Percentiles rank a stretch among this genome's conserved stretches.
These are phyloP conservation scores for Epinotia demarniana DNA, from an alignment of 2,888 invertebrate species.

Conservation along the genomic window DNA sequence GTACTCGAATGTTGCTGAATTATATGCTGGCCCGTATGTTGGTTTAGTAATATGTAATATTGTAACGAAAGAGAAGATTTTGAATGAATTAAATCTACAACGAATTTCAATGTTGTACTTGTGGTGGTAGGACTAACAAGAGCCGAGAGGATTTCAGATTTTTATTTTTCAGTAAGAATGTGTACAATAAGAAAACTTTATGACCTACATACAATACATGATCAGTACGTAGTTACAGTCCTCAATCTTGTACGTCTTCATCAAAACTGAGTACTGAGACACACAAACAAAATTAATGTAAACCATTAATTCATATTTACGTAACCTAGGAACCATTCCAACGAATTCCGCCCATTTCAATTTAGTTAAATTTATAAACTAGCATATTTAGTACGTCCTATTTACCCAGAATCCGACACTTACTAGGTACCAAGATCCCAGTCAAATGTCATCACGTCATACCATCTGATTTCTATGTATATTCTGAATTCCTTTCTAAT, in stretches of 20 bases:
- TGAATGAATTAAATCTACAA: too few relatives aligned
- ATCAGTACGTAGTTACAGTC: neutral
- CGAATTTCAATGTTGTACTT: too few relatives aligned
- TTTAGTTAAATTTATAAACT: conserved; percentile 1
- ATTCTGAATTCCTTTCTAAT: neutral
- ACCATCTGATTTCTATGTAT: conserved; percentile 9
- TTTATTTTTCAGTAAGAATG: neutral
- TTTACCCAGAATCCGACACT: conserved; percentile 9
- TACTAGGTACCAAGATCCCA: conserved; percentile 21
- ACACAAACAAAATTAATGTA: neutral
- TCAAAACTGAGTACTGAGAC: conserved; percentile 3
- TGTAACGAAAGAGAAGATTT: too few relatives aligned
- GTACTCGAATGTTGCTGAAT: too few relatives aligned
- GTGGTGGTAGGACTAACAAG: neutral
- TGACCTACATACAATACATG: too few relatives aligned
- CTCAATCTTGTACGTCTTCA: neutral
- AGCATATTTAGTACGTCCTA: conserved; percentile 19
- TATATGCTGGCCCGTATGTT: too few relatives aligned
- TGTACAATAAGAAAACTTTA: too few relatives aligned
- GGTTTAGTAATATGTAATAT: too few relatives aligned
- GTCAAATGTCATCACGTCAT: conserved; percentile 34
- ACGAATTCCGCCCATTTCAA: neutral
- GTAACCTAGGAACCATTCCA: neutral
- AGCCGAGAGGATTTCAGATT: neutral
- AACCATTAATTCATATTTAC: neutral